These are phyloP conservation scores for Acanthiza pusilla DNA, from an alignment of 2,797 vertebrate species.

Conservation along the genomic window DNA sequence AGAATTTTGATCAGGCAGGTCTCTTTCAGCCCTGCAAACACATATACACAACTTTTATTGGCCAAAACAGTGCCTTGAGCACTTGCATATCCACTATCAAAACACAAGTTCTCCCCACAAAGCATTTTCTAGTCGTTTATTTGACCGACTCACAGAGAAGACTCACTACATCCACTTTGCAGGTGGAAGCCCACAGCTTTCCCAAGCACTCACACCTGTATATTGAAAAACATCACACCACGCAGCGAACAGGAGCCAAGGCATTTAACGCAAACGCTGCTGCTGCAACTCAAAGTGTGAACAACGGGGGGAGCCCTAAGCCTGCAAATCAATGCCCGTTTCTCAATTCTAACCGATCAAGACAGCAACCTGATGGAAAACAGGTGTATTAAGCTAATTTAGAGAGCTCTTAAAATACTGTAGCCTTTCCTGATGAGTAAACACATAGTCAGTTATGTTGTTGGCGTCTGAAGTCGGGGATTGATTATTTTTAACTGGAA, in stretches of 20 bases:
- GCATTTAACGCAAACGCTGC: not conserved
- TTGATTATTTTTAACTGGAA: not conserved
- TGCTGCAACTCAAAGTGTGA: not conserved
- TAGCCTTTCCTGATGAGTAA: not conserved
- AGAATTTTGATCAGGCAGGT: not conserved
- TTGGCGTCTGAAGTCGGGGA: not conserved
- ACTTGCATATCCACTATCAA: not conserved
- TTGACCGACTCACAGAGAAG: not conserved
- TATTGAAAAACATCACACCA: not conserved
- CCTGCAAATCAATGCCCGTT: not conserved
- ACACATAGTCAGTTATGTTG: rapidly evolving
- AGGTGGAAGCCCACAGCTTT: not conserved
- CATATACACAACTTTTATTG: rapidly evolving
- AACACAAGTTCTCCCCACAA: not conserved
- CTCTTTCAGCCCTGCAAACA: not conserved
- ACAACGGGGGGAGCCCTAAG: slow-evolving; percentile 11
- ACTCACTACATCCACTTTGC: not conserved
- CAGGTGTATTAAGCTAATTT: rapidly evolving
- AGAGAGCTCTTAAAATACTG: not conserved
- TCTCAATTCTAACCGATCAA: not conserved
- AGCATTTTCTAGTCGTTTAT: not conserved
- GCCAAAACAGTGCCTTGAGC: not conserved
- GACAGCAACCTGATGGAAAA: not conserved
- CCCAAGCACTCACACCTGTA: rapidly evolving
- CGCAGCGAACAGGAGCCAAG: not conserved